A percentile compares a stretch with the other conserved stretches of the same genome.
Evolutionary conservation across 2,797 vertebrate species (phyloP).

Genomic region (Hemitrygon akajei): DNA sequence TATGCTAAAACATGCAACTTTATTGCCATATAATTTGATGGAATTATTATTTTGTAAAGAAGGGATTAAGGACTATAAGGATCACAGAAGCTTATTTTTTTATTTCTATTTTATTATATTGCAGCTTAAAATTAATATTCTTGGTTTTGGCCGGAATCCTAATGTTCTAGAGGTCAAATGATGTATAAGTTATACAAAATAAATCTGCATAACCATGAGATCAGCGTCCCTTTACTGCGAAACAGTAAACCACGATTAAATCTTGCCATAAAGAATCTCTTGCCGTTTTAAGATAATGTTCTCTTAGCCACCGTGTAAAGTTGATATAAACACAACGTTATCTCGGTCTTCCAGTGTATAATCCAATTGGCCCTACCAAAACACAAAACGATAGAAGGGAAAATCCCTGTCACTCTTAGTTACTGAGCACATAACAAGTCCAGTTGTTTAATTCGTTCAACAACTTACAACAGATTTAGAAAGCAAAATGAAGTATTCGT

Average conservation of each 20-base stretch:
- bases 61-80: conserved; percentile 22
- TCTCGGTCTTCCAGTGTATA: conserved; percentile 87
- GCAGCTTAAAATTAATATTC: background rate
- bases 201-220: background rate
- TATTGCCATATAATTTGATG: background rate
- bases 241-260: background rate
- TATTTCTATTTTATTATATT: background rate
- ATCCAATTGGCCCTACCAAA: conserved; percentile 80
- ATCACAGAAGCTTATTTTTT: conserved; percentile 15
- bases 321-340: conserved; percentile 91
- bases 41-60: background rate
- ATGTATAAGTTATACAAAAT: background rate
- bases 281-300: background rate
- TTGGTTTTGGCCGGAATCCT: background rate
- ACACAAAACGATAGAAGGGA: background rate
- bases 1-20: background rate
- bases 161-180: background rate
- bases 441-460: background rate
- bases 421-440: no score
- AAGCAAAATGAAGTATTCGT: background rate
- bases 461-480: no score
- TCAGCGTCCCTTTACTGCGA: background rate
- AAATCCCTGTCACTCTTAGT: background rate
- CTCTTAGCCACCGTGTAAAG: conserved; percentile 84
- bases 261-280: no score